Conservation (phyloP, 2,888 invertebrate species). For the Neelides folsomi region DNA sequence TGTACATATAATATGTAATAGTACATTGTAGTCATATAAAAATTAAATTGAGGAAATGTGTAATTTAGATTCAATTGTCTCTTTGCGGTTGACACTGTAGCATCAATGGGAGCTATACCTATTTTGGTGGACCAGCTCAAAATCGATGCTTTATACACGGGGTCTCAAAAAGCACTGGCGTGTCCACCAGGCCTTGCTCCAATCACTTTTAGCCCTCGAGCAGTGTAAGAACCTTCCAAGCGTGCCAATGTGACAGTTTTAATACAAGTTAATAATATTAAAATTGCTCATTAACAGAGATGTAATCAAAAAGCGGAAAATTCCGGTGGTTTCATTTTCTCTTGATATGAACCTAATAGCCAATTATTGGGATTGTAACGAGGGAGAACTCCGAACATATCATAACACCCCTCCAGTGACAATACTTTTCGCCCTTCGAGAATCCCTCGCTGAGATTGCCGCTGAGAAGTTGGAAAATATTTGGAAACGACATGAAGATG, state of each 20-base stretch:
- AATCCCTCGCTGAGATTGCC: slow-evolving; percentile 57
- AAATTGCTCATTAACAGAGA: no score
- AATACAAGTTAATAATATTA: no score
- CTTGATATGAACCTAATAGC: slow-evolving; percentile 58
- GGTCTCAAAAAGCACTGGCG: slow-evolving; percentile 61
- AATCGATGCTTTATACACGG: slow-evolving; percentile 63
- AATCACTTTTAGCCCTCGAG: slow-evolving; percentile 56
- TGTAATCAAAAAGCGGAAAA: slow-evolving; percentile 46
- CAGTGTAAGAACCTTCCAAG: slow-evolving; percentile 49
- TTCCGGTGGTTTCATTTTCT: slow-evolving; percentile 50
- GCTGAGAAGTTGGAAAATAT: slow-evolving; percentile 56
- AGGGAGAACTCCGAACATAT: slow-evolving; percentile 45
- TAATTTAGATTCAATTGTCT: slow-evolving; percentile 47
- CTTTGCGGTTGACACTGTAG: slow-evolving; percentile 63
- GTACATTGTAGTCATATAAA: no score
- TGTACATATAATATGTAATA: no score
- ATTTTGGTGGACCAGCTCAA: slow-evolving; percentile 57
- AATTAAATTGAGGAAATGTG: no score
- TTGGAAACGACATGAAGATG: slow-evolving; percentile 58
- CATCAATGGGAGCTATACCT: slow-evolving; percentile 59
- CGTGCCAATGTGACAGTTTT: no score
- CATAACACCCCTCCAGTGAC: slow-evolving; percentile 36
- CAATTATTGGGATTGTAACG: slow-evolving; percentile 62
- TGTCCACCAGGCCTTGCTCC: slow-evolving; percentile 65
- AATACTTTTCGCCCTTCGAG: slow-evolving; percentile 63